These are phyloP conservation scores for Hapalemur alaotrensis DNA, from an alignment of 2,797 vertebrate genomes.

Conservation along the genomic window DNA sequence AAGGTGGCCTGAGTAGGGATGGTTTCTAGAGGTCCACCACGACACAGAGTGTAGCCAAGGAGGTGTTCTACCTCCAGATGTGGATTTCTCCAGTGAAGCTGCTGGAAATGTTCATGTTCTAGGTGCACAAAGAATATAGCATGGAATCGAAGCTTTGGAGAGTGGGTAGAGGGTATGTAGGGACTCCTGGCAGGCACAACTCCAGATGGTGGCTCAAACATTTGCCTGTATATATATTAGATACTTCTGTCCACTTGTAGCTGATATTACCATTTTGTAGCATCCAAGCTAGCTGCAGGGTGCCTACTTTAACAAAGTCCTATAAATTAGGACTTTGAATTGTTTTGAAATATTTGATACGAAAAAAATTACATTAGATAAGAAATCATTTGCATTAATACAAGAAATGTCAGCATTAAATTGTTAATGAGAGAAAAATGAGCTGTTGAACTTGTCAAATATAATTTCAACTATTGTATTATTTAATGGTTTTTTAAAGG, in stretches of 20 bases:
- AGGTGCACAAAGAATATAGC: background rate
- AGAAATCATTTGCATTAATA: constrained; percentile 8
- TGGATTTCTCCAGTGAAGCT: background rate
- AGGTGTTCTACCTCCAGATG: accelerated
- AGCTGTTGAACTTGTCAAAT: background rate
- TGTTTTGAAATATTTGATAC: constrained; percentile 6
- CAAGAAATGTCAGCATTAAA: constrained; percentile 9
- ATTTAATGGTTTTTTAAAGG: background rate
- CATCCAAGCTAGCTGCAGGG: background rate
- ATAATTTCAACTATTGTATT: background rate
- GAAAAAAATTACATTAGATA: background rate
- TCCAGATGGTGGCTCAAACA: background rate
- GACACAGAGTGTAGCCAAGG: background rate
- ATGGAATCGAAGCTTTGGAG: background rate
- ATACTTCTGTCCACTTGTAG: background rate
- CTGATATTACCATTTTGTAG: background rate
- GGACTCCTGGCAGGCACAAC: background rate
- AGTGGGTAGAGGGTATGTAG: background rate
- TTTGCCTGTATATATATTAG: background rate
- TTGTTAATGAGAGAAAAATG: background rate
- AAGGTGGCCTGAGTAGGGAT: too few species aligned
- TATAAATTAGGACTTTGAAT: background rate
- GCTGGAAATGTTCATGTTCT: background rate
- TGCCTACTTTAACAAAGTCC: background rate
- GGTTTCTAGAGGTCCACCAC: background rate